A percentile compares a stretch with the other conserved stretches of the same genome.
Evolutionary conservation across 2,888 invertebrate genomes (phyloP).

Genomic region (Anaspis maculata): DNA sequence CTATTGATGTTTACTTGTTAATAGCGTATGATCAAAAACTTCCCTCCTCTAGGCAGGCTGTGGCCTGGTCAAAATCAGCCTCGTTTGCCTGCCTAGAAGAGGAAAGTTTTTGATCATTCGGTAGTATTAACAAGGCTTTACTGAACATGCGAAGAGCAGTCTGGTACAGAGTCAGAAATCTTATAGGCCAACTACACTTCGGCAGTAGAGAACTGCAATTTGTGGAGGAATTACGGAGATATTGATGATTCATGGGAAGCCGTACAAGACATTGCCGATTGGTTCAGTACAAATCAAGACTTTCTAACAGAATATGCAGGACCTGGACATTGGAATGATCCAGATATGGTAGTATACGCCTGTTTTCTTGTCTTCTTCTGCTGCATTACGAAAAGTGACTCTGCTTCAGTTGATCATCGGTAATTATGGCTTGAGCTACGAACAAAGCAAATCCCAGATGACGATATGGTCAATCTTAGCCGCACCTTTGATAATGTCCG

Average conservation of each 20-base stretch:
- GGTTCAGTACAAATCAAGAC: slow-evolving; percentile 57
- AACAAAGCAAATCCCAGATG: slow-evolving; percentile 65
- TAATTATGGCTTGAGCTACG: slow-evolving; percentile 56
- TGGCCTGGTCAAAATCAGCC: no score
- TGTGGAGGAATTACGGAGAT: slow-evolving; percentile 64
- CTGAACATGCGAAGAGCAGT: not conserved
- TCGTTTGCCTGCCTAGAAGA: no score
- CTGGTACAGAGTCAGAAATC: not conserved
- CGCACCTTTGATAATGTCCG: slow-evolving; percentile 64
- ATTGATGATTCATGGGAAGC: slow-evolving; percentile 59
- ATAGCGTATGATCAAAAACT: no score
- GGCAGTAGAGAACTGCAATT: slow-evolving; percentile 53
- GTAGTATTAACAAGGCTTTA: no score
- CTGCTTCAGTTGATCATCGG: slow-evolving; percentile 48
- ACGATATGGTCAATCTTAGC: slow-evolving; percentile 66
- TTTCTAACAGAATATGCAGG: slow-evolving; percentile 51
- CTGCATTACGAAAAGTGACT: slow-evolving; percentile 1
- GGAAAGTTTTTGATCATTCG: no score
- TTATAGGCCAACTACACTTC: slow-evolving; percentile 51
- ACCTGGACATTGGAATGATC: slow-evolving; percentile 68
- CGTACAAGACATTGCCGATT: slow-evolving; percentile 50
- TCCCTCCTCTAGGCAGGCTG: no score
- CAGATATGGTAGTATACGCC: slow-evolving; percentile 74
- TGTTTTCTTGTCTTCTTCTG: no score
- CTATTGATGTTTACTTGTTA: slow-evolving; percentile 38